Evolutionary conservation across 2,113 vertebrate species (phyloP), one percentile per base, ranked within the genome.

Genomic region (Mirounga angustirostris): DNA sequence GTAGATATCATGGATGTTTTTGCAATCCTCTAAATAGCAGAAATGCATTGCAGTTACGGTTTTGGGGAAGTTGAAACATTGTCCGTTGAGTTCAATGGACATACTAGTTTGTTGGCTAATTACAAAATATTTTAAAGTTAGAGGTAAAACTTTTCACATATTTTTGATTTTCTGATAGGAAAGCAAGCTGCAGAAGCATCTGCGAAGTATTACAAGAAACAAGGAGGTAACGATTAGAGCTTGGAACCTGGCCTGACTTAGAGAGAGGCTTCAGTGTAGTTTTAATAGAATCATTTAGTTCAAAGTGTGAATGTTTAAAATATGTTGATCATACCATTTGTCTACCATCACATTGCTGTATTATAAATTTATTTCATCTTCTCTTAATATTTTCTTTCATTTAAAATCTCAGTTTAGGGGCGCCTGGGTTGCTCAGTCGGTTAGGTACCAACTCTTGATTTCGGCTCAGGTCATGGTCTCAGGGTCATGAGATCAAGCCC

Each of bases 81-180:
- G 19, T 93, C 19, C 58, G 12, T 73, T 78, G 52, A 76, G 21
- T 28, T 95, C 79, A 78, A 4, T 24, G 16, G 67, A 65, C 21
- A 91, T 26, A 33, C n/a, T 89, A 43, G 21, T 69, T 82, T 96
- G 61, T 26, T 56, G 61, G 46, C 69, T 91, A 93, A 93, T 74
- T 89, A 87, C 24, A 80, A 90, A 90, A 40, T 63, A 67, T 90
- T 81, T 82, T n/a, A 61, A 46, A 21, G 26, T 73, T 36, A 63
- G 28, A 43, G 18, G 46, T 54, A 26, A 56, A 91, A 50, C 26
- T 78, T 74, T 74, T 50, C 58, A 13, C 9, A 1, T 83, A 10
- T 78, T 81, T 83, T 67, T 71, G 36, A 67, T 92, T 79, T 71
- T 36, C 63, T 73, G 26, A 36, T 15, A 33, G 82, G 58, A 90